Percentiles rank a stretch among this genome's conserved stretches.
These are phyloP conservation scores for Dendrolimus kikuchii DNA, from an alignment of 1,140 invertebrate species.

Conservation along the genomic window DNA sequence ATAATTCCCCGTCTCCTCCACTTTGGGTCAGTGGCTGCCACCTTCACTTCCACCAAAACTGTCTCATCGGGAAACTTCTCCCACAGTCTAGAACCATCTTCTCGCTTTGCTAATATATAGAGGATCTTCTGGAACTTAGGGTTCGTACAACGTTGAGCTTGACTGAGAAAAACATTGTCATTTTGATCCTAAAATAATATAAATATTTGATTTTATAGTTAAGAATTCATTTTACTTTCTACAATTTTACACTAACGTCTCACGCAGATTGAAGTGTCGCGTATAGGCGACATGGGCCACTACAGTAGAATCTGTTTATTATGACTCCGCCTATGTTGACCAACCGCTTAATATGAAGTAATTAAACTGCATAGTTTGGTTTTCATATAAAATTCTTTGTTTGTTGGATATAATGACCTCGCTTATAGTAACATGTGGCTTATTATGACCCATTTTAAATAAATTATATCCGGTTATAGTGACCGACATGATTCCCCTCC, in stretches of 20 bases:
- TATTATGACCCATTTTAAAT: conserved; percentile 5
- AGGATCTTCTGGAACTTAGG: conserved; percentile 77
- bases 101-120: conserved; percentile 72
- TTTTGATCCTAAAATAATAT: conserved; percentile 31
- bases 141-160: conserved; percentile 63
- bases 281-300: too few relatives aligned
- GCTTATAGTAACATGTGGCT: conserved; percentile 1
- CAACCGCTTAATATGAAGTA: conserved; percentile 11
- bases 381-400: conserved; percentile 15
- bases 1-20: conserved; percentile 78
- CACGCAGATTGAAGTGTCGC: too few relatives aligned
- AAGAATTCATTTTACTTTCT: too few relatives aligned
- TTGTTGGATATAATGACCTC: conserved; percentile 6
- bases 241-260: too few relatives aligned
- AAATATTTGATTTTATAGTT: conserved; percentile 2
- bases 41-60: conserved; percentile 74
- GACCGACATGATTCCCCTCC: conserved; percentile 4
- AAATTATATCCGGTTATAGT: conserved; percentile 7
- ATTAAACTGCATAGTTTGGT: conserved; percentile 10
- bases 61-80: conserved; percentile 73
- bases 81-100: conserved; percentile 68
- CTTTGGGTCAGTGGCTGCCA: conserved; percentile 76
- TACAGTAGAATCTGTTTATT: conserved; percentile 8
- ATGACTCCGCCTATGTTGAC: conserved; percentile 14
- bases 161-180: conserved; percentile 27